phyloP scores from a whole-genome alignment of 1,140 invertebrate species.

The Drosophila pallidifrons region DNA sequence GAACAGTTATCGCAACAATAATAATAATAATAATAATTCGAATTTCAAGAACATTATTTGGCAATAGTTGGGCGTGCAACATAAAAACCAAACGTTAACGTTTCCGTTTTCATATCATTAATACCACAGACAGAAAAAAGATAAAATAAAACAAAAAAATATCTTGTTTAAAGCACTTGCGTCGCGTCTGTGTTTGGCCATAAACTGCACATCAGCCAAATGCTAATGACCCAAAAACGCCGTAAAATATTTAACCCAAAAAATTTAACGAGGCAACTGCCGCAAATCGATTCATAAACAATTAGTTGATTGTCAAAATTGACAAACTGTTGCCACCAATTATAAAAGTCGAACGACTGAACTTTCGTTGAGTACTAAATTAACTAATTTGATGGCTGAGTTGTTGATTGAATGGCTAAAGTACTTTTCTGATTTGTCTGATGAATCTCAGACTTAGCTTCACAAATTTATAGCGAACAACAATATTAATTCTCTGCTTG shows the following conservation, averaged over 20 bases:
- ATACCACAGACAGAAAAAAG: neutral
- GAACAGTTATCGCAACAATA: slow-evolving; percentile 58
- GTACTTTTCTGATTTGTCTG: too few species aligned
- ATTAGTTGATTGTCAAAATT: slow-evolving; percentile 55
- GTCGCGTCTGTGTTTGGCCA: slow-evolving; percentile 30
- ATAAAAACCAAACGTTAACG: slow-evolving; percentile 74
- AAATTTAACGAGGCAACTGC: slow-evolving; percentile 57
- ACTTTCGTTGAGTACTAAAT: slow-evolving; percentile 25
- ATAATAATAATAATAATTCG: slow-evolving; percentile 40
- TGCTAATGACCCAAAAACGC: slow-evolving; percentile 53
- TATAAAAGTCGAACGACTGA: slow-evolving; percentile 3
- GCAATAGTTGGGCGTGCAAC: slow-evolving; percentile 67
- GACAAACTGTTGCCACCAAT: slow-evolving; percentile 30
- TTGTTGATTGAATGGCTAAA: neutral
- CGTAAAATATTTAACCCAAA: slow-evolving; percentile 62
- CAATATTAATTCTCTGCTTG: too few species aligned
- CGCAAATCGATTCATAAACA: slow-evolving; percentile 66
- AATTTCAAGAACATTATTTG: slow-evolving; percentile 75
- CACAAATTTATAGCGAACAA: too few species aligned
- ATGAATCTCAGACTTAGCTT: too few species aligned
- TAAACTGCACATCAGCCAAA: slow-evolving; percentile 61
- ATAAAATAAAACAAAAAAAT: slow-evolving; percentile 11
- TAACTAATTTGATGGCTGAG: neutral
- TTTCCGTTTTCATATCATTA: slow-evolving; percentile 56
- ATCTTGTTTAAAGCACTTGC: slow-evolving; percentile 22